A percentile compares a stretch with the other conserved stretches of the same genome.
Conservation (phyloP, 2,113 vertebrate genomes). For the Nothoprocta perdicaria region DNA sequence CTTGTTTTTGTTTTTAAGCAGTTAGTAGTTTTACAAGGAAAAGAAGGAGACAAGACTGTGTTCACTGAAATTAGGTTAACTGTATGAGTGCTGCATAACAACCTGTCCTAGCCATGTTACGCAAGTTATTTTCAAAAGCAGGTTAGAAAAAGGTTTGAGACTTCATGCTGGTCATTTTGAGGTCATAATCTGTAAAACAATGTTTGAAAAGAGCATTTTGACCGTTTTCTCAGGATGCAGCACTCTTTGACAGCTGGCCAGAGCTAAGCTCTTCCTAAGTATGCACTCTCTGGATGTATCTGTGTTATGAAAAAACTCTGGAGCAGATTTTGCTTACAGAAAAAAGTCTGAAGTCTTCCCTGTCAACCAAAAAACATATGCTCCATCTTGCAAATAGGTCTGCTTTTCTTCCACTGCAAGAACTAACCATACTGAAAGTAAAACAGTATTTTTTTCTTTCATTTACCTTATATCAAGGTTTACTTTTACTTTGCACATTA, state of each 20-base stretch:
- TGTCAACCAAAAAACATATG: not conserved
- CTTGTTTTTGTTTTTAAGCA: not conserved
- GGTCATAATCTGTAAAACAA: not conserved
- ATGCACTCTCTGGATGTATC: not conserved
- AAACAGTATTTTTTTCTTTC: not conserved
- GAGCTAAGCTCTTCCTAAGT: not conserved
- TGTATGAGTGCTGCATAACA: not conserved
- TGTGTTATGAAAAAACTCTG: not conserved
- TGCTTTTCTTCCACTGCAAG: not conserved
- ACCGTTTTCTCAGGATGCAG: not conserved
- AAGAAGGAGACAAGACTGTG: not conserved
- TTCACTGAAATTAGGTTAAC: not conserved
- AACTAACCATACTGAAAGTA: not conserved
- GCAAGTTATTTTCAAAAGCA: not conserved
- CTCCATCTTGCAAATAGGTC: not conserved
- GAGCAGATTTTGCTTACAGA: not conserved
- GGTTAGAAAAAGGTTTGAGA: not conserved
- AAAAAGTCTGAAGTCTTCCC: not conserved
- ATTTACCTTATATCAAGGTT: not conserved
- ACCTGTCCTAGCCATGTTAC: not conserved
- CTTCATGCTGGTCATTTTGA: not conserved
- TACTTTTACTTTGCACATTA: not conserved
- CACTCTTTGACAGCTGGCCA: not conserved
- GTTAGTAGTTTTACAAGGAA: not conserved
- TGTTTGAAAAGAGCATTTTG: not conserved